phyloP scores from a whole-genome alignment of 2,888 invertebrate species.

The Drosophila setosimentum region DNA sequence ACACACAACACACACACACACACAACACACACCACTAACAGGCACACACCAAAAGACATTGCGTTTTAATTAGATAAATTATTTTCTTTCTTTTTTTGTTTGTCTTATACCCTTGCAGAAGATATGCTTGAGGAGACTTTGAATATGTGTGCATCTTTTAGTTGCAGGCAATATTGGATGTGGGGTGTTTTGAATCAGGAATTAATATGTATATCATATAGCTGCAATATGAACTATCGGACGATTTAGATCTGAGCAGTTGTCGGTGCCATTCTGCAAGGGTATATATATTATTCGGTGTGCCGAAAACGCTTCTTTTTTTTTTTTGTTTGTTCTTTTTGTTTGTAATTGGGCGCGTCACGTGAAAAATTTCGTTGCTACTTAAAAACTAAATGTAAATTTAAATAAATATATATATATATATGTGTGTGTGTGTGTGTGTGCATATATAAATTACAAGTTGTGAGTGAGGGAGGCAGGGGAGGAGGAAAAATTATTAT shows the following conservation, averaged over 20 bases:
- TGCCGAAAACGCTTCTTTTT: neutral
- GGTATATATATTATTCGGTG: neutral
- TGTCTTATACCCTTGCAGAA: neutral
- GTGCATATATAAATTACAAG: constrained; percentile 27
- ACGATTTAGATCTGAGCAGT: neutral
- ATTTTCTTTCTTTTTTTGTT: neutral
- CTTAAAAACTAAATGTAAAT: constrained; percentile 63
- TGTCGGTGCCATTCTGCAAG: neutral
- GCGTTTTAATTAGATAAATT: constrained; percentile 10
- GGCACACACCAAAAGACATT: constrained; percentile 1
- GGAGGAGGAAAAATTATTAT: neutral
- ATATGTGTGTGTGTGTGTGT: neutral
- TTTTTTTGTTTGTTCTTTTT: constrained; percentile 1
- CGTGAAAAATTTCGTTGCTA: constrained; percentile 60
- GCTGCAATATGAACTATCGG: neutral
- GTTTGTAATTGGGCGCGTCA: constrained; percentile 21
- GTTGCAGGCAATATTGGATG: neutral
- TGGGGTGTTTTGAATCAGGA: neutral
- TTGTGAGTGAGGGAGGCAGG: constrained; percentile 7
- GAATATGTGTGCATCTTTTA: neutral
- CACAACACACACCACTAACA: neutral
- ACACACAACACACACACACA: neutral
- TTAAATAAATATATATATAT: constrained; percentile 14
- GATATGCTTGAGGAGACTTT: neutral
- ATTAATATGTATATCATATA: neutral